These are phyloP conservation scores for Porites evermanni DNA, from an alignment of 92 coral and sea anemone species.

Conservation along the genomic window DNA sequence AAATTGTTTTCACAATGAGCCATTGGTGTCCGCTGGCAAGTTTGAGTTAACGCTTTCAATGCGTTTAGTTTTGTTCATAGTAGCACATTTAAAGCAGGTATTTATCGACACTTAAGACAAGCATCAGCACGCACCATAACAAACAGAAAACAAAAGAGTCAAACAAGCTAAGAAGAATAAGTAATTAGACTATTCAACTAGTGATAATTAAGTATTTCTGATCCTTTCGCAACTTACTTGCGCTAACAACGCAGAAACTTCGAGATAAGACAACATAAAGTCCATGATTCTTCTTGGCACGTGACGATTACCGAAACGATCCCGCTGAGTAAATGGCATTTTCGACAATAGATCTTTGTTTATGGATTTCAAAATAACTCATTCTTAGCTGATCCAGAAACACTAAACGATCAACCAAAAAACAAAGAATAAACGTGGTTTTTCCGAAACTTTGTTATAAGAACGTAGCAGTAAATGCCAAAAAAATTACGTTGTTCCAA, in stretches of 20 bases:
- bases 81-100: conserved; percentile 36
- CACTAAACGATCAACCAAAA: neutral
- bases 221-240: neutral
- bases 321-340: conserved; percentile 24
- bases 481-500: neutral
- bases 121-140: neutral
- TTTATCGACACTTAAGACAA: neutral
- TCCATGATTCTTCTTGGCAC: neutral
- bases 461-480: neutral
- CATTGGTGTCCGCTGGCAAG: neutral
- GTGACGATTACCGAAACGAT: neutral
- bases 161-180: neutral
- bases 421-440: neutral
- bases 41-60: conserved; percentile 2
- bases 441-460: no score
- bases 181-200: neutral
- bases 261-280: neutral
- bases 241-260: neutral
- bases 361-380: neutral
- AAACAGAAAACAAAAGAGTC: neutral
- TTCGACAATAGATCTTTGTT: conserved; percentile 27
- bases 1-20: neutral
- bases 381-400: neutral
- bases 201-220: neutral
- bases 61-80: neutral